These are phyloP conservation scores for Lutraria lutraria DNA, from an alignment of 2,888 invertebrate genomes.

Conservation along the genomic window DNA sequence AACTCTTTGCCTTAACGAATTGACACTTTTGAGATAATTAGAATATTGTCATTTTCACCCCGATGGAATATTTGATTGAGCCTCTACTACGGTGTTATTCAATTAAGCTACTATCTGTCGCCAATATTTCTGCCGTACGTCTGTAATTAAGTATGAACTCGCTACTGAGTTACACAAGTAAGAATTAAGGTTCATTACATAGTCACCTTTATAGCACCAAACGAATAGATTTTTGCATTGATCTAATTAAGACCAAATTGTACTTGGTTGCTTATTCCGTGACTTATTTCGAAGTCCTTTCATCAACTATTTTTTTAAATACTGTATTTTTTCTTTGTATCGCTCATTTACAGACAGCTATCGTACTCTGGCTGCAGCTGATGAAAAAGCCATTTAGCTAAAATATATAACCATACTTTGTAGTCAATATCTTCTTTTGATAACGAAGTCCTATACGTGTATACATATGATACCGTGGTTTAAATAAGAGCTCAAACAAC, in stretches of 20 bases:
- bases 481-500: no score
- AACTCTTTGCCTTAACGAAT: constrained; percentile 12
- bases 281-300: no score
- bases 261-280: not conserved
- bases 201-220: not conserved
- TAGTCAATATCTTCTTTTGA: no score
- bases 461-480: no score
- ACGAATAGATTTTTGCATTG: not conserved
- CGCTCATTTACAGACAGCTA: no score
- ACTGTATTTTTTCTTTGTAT: no score
- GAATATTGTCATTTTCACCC: constrained; percentile 42
- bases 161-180: not conserved
- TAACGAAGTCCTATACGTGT: no score
- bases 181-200: not conserved
- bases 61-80: constrained; percentile 39
- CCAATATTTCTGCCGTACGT: constrained; percentile 12
- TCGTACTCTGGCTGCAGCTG: not conserved
- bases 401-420: not conserved
- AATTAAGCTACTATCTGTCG: constrained; percentile 28
- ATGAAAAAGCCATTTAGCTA: not conserved
- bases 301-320: no score
- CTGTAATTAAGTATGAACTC: constrained; percentile 27
- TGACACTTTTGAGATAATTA: constrained; percentile 35
- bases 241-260: not conserved
- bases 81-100: constrained; percentile 20